Evolutionary conservation across 2,113 vertebrate species (phyloP), one percentile per base, ranked within the genome.

Genomic region (Mixornis gularis): DNA sequence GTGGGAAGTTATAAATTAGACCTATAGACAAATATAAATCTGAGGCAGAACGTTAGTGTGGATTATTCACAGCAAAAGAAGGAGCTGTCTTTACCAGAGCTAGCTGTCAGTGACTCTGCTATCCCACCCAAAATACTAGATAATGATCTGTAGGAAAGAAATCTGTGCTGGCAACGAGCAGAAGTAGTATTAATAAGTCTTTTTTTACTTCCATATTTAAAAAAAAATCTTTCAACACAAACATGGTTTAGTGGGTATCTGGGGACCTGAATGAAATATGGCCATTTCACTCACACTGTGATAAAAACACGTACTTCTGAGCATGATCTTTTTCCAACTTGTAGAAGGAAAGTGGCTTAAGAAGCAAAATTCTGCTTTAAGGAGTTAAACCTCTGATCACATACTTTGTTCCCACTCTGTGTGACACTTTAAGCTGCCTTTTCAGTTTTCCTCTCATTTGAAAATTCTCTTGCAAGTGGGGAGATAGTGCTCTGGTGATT

Each of bases 401-500:
- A 49, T 53, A 56, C 43, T 87, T 84, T 72, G 26, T 85, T 95
- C 51, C 66, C 55, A 79, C 34, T 27, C 70, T 51, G 7, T 81
- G 36, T 73, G 59, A 88, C 46, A 55, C 43, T 93, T 64, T 16
- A 81, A 60, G 41, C 91, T 89, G 69, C 34, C 16, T 87, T 86
- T 89, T 79, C 34, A 63, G 49, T 94, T 91, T 81, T 63, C 40
- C 36, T 69, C 80, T 85, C 51, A 85, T 91, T 88, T 85, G n/a
- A 69, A 93, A 64, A 66, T 62, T 76, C 70, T 62, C 70, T 72
- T 59, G 38, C 36, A 77, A 93, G 17, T 55, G n/a, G 53, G 83
- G 73, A 95, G 55, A 68, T 79, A 59, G 36, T 79, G 25, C 78
- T 91, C 21, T 62, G 46, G n/a, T 93, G 87, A 95, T 95, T 95